Base-by-base conservation (phyloP, 2,113 vertebrate genomes). In the Otolemur garnettii region DNA sequence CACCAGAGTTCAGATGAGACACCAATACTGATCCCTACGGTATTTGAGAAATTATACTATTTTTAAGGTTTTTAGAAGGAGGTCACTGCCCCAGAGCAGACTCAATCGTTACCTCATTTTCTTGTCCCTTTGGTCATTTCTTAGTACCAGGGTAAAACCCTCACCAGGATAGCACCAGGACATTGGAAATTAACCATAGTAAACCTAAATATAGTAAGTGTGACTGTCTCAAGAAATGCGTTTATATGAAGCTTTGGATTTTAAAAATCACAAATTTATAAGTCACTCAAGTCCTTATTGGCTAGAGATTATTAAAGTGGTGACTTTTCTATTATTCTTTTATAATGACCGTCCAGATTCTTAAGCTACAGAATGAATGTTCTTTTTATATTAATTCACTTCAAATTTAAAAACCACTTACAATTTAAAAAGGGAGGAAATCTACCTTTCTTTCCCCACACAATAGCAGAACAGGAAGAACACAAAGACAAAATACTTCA, bases 371-470 rank as follows among this genome's bases (percentile, higher is more conserved):
- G 55, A 81, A 87, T 90, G 26, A 79, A 68, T 83, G 14, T 79
- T 86, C 82, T 81, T 82, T 80, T 55, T 87, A 83, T 4, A 91
- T 21, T 50, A 66, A 81, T 84, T 91, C 59, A 80, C 18, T 83
- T 83, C n/a, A 75, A 87, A 80, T 18, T 79, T 50, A 96, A 95
- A 93, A 95, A 82, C 91, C 62, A 85, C 33, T 93, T 83, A 38
- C 68, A 90, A 95, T n/a, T 78, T 35, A 19, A 92, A 94, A 96
- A 91, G 71, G 18, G 1, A 80, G 55, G 87, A 93, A 62, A 59
- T 24, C 28, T 14, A 60, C 18, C 80, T 69, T 95, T 75, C 55
- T 92, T 68, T 87, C 28, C 69, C 53, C 15, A 17, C 13, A 55
- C 18, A 81, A 50, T 64, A 82, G 71, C 30, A 93, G 57, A 80